A percentile compares a stretch with the other conserved stretches of the same genome.
phyloP scores from a whole-genome alignment of 2,888 invertebrate species.

The Lasioglossum calceatum region DNA sequence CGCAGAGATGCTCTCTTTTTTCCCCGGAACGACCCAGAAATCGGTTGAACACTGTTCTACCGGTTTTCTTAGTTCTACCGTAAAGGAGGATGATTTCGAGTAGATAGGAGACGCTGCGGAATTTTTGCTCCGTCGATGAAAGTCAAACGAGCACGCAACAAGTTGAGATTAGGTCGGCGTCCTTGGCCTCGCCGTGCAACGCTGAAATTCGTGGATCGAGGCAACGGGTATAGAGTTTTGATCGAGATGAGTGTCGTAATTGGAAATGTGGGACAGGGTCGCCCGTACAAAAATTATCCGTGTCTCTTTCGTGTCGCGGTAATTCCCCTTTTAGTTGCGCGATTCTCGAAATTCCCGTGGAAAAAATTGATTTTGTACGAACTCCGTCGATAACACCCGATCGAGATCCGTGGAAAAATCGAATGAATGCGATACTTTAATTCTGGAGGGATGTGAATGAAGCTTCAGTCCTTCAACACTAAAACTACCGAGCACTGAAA shows the following conservation, averaged over 20 bases:
- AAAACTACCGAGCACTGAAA: no score
- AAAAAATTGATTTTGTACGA: background rate
- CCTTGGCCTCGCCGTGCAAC: conserved; percentile 42
- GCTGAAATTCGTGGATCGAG: conserved; percentile 52
- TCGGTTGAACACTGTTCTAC: background rate
- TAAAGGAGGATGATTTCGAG: background rate
- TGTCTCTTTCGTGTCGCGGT: conserved; percentile 5
- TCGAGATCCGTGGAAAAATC: background rate
- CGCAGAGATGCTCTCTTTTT: background rate
- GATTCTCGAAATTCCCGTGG: background rate
- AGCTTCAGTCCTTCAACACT: no score
- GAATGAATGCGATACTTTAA: no score
- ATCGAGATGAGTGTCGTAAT: conserved; percentile 48
- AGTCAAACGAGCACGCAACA: conserved; percentile 30
- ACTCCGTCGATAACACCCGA: background rate
- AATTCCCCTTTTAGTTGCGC: background rate
- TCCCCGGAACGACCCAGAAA: conserved; percentile 4
- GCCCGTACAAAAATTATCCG: conserved; percentile 55
- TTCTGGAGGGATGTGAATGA: no score
- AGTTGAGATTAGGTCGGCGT: conserved; percentile 40
- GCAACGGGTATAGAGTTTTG: conserved; percentile 41
- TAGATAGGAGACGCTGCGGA: background rate
- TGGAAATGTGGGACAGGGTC: conserved; percentile 75
- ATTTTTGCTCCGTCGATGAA: background rate
- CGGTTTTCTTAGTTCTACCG: background rate